Evolutionary conservation across 2,113 vertebrate species (phyloP), one percentile per base, ranked within the genome.

Genomic region (Pelusios castaneus): DNA sequence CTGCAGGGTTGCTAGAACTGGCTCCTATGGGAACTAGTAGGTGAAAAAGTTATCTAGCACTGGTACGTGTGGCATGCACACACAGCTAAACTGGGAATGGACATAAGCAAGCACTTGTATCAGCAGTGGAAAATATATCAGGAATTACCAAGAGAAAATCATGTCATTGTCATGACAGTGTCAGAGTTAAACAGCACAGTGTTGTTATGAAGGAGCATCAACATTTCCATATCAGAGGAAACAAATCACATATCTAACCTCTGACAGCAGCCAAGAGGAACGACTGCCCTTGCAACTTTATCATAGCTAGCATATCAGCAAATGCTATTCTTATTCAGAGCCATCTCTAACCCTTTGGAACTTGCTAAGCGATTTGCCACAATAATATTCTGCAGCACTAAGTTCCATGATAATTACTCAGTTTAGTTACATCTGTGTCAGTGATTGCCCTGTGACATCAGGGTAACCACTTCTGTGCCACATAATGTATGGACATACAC

Each of bases 131-230:
- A 92, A 82, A 17, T 0, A 0, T 45, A 67, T 79, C 90, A 95
- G 80, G 78, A 89, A 94, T 90, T n/a, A 90, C 91, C 73, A 11
- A 90, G 87, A 92, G 80, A 70, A 84, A 76, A 95, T 94, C 88
- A 0, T 7, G n/a, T 58, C 51, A 22, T 77, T 93, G 38, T 67
- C 86, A 10, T 89, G 87, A 24, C 12, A 1, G 3, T 4, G 89
- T 38, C 2, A 67, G 85, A 86, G 67, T 87, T 38, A 58, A 47
- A 55, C 70, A 31, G 81, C 88, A 56, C 78, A 49, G 58, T 1
- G 1, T 27, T 10, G 8, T 16, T 75, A 90, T 75, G 60, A 77
- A 9, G 4, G 83, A 13, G 29, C 13, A 5, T n/a, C 58, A 86
- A 60, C 67, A 27, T 6, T 2, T 29, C 41, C 11, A 0, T 4